Evolutionary conservation across 2,888 invertebrate species (phyloP), one percentile per base, ranked within the genome.

Genomic region (Noctua comes): DNA sequence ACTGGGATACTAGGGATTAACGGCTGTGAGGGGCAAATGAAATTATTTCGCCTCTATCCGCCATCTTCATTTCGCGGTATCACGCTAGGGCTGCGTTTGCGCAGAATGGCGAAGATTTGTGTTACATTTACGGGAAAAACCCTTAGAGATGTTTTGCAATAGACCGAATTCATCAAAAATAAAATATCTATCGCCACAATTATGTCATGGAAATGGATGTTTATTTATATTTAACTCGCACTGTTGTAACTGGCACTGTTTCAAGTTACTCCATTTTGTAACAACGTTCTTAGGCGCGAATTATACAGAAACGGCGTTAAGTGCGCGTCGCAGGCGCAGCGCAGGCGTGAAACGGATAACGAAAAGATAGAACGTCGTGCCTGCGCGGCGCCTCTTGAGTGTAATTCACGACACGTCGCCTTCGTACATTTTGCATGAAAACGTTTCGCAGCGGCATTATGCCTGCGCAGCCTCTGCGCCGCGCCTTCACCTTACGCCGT

Each of bases 31-130:
- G 81, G 89, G 90, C 92, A 92, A 93, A 94, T 92, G 92, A 93
- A 94, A 94, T 95, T 94, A 94, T 95, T 94, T 93, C 91, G 88
- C 88, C 88, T 84, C 86, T 90, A 92, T 93, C 93, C 91, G 80
- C 90, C 91, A 93, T 93, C 93, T 94, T 92, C 90, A 92, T 92
- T 90, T 88, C 79, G 64, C 70, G 73, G 85, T 77, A 89, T 88
- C 87, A 84, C 82, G 86, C 85, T 82, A 92, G 91, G 91, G 91
- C 66, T 92, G 90, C 27, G 65, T 79, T 51, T 46, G 27, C 3
- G n/a, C 13, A 4, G 13, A 54, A 27, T 51, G 0, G 59, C 21
- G 31, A 62, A 27, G 65, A 48, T 77, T 71, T 73, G 36, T 68
- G 40, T 13, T 51, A 51, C 51, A 6, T 51, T 21, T 51, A 51